phyloP scores from a whole-genome alignment of 2,888 invertebrate genomes.

The Eristalis arbustorum region DNA sequence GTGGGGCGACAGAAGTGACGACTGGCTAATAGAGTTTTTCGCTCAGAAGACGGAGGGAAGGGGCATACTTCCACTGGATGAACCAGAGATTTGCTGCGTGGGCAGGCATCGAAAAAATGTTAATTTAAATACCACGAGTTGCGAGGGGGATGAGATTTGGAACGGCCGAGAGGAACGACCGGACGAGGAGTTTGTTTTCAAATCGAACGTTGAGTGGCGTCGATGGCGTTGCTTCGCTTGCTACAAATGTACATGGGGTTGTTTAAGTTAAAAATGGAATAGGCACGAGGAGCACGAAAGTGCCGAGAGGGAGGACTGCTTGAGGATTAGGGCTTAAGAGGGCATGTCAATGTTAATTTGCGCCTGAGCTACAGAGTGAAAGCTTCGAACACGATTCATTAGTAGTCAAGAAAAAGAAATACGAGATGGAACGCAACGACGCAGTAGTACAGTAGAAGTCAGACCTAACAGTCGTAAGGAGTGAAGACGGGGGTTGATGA shows the following conservation, averaged over 20 bases:
- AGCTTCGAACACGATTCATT: no score
- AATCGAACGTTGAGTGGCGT: not conserved
- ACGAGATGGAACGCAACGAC: no score
- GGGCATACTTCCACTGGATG: not conserved
- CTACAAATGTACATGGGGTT: not conserved
- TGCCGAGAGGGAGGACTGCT: no score
- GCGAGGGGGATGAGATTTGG: not conserved
- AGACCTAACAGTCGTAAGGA: no score
- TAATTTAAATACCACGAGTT: constrained; percentile 5
- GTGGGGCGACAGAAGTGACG: not conserved
- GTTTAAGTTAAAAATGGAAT: not conserved
- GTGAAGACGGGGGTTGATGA: no score
- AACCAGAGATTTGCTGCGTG: not conserved
- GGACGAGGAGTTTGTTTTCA: not conserved
- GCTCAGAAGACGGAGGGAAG: not conserved
- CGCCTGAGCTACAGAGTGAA: no score
- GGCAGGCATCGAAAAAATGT: constrained; percentile 9
- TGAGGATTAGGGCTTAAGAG: no score
- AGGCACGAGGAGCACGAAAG: no score
- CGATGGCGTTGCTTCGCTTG: not conserved
- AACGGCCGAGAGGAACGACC: not conserved
- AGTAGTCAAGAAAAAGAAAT: no score
- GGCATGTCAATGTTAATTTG: no score
- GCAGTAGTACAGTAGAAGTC: no score
- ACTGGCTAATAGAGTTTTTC: constrained; percentile 11